phyloP scores from a whole-genome alignment of 2,113 vertebrate species.

The Oryzias woworae region DNA sequence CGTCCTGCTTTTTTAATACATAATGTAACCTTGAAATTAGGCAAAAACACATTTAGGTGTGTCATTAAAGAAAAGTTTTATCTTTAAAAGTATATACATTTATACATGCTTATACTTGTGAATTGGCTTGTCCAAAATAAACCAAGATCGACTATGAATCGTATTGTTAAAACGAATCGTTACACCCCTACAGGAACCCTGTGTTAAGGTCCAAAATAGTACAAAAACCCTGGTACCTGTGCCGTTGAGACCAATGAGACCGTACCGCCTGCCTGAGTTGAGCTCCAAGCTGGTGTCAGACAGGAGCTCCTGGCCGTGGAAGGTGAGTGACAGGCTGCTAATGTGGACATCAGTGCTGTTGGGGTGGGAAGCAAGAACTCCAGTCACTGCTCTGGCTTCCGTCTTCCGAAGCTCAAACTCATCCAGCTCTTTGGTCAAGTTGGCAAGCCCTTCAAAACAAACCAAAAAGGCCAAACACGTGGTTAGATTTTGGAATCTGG shows the following conservation, averaged over 20 bases:
- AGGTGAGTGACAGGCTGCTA: constrained; percentile 93
- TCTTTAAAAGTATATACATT: too few species aligned
- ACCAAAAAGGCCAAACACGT: not conserved
- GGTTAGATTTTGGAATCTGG: too few species aligned
- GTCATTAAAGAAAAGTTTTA: too few species aligned
- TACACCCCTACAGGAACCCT: too few species aligned
- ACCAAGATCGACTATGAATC: too few species aligned
- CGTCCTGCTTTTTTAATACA: too few species aligned
- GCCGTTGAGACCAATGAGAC: constrained; percentile 96
- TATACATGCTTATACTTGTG: too few species aligned
- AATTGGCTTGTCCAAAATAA: too few species aligned
- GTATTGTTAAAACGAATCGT: too few species aligned
- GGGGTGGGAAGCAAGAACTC: constrained; percentile 93
- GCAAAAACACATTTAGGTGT: too few species aligned
- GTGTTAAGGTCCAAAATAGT: not conserved
- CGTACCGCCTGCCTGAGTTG: constrained; percentile 93
- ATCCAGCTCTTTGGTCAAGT: constrained; percentile 87
- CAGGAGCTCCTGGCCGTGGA: constrained; percentile 94
- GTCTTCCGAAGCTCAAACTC: constrained; percentile 94
- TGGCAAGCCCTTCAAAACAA: constrained; percentile 75
- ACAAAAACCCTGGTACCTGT: constrained; percentile 78
- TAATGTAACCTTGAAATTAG: too few species aligned
- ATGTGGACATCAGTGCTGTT: constrained; percentile 98
- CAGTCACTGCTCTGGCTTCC: constrained; percentile 91
- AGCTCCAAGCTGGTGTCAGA: constrained; percentile 93